Base-by-base conservation (phyloP, 1,140 invertebrate species). In the Lanistes nyassanus region DNA sequence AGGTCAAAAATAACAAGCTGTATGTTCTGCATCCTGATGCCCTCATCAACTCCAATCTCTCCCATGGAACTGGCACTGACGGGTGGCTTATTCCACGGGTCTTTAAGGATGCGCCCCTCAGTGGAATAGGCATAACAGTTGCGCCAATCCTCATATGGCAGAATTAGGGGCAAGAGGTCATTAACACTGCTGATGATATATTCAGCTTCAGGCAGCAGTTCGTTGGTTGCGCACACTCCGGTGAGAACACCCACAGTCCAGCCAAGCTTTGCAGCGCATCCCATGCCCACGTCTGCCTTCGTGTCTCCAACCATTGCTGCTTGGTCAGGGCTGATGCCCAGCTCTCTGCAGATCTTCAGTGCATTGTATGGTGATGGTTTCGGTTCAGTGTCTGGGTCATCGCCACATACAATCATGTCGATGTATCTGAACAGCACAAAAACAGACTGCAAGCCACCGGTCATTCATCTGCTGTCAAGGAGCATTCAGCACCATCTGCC, bases 221-320 rank as follows among this genome's bases (percentile, higher is more conserved):
- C 85, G 3, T 65, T 37, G 4, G 83, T 85, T 51, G 82, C 80
- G 5, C 85, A 85, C 6, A 88, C 81, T 42, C 86, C 85, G 76
- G 84, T 86, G 1, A 87, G 77, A 29, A 91, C 90, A 16, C 90
- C 90, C 29, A 91, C 84, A 70, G 84, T 88, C 73, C 81, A 86
- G 31, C 90, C 89, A 11, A 91, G 84, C 39, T 89, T 87, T 9
- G 90, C 90, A 9, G 85, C 81, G 53, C 85, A 81, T 23, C 88
- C 90, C 89, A 91, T 90, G 55, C 85, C 85, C 71, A 91, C 85
- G 80, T 91, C 90, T 16, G 89, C 89, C 29, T 87, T 82, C 11
- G 90, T 91, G 79, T 91, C 90, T 3, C 90, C 90, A 23, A 91
- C 90, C 88, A 91, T 90, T 21, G 88, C 86, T 13, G 90, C 83